Evolutionary conservation across 2,113 vertebrate genomes (phyloP).

Genomic region (Pomatorhinus ruficollis): DNA sequence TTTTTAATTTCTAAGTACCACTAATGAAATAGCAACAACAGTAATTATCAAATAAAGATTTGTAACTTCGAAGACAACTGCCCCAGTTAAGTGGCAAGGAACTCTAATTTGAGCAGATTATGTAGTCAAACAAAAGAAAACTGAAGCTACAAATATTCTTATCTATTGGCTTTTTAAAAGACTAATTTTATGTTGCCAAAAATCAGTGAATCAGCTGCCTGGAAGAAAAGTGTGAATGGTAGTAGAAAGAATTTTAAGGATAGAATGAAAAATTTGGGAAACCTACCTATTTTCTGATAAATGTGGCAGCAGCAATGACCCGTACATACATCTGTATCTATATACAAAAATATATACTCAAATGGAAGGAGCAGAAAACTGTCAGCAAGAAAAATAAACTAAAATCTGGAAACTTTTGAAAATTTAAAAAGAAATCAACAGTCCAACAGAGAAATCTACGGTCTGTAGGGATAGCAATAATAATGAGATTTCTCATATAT

Average conservation of each 20-base stretch:
- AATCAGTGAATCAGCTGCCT: neutral
- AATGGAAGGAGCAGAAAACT: neutral
- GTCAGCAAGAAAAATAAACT: neutral
- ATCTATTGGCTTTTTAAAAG: neutral
- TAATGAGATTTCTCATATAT: neutral
- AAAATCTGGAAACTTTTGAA: neutral
- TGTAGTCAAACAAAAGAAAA: neutral
- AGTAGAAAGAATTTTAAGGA: neutral
- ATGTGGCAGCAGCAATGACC: neutral
- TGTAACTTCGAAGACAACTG: neutral
- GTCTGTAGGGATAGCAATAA: rapidly evolving
- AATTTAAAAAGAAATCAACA: neutral
- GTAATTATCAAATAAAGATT: neutral
- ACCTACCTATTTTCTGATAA: neutral
- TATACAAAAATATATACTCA: neutral
- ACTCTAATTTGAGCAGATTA: neutral
- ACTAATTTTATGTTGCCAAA: neutral
- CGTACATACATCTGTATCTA: neutral
- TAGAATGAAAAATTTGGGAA: neutral
- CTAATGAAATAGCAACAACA: neutral
- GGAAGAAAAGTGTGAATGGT: neutral
- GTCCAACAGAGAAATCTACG: neutral
- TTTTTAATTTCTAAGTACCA: neutral
- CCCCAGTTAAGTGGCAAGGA: neutral
- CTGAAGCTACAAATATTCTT: neutral